These are phyloP conservation scores for Thripadectes ignobilis DNA, from an alignment of 2,797 vertebrate genomes.

Conservation along the genomic window DNA sequence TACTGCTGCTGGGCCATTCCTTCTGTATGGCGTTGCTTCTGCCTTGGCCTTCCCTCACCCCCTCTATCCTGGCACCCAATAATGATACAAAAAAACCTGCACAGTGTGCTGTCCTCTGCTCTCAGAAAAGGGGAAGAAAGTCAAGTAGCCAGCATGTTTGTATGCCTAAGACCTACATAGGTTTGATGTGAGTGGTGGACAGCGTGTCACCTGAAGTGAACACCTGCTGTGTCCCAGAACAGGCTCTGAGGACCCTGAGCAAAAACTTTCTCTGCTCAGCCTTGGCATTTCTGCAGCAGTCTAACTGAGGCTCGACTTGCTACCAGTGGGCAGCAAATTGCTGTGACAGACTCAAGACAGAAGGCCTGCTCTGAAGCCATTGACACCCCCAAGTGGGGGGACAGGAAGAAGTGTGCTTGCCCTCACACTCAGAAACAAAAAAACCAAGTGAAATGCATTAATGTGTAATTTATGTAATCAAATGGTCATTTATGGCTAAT, in stretches of 20 bases:
- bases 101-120: not conserved
- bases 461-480: not conserved
- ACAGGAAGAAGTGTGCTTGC: not conserved
- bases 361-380: not conserved
- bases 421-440: not conserved
- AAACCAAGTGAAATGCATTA: not conserved
- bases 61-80: not conserved
- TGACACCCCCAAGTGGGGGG: accelerated
- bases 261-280: not conserved
- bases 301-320: not conserved
- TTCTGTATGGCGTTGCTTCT: accelerated
- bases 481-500: not conserved
- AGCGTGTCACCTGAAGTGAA: not conserved
- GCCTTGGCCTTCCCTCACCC: not conserved
- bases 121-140: not conserved
- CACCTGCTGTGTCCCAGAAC: not conserved
- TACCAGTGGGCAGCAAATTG: accelerated
- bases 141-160: accelerated
- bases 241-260: not conserved
- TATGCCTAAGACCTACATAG: no score
- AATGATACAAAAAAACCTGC: not conserved
- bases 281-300: not conserved
- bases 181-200: not conserved
- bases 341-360: not conserved
- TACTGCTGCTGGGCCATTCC: not conserved